Evolutionary conservation across 2,888 invertebrate species (phyloP).

Genomic region (Allolobophora icterica): DNA sequence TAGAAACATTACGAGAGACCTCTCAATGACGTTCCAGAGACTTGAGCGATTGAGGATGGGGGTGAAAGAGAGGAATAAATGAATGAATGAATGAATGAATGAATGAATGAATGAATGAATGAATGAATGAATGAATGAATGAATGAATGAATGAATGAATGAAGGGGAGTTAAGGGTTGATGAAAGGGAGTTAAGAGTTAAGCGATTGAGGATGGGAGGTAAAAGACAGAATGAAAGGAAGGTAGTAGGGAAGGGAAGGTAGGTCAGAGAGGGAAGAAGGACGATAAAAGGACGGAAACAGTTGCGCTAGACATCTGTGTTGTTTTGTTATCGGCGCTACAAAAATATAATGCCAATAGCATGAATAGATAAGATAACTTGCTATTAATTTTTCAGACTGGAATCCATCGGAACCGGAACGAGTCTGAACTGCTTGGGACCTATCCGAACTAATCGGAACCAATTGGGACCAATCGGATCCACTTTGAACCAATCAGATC

Average conservation of each 20-base stretch:
- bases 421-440: not conserved
- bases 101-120: not conserved
- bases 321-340: not conserved
- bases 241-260: not conserved
- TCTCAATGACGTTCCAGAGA: no score
- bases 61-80: not conserved
- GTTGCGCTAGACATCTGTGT: not conserved
- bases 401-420: not conserved
- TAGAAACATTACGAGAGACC: no score
- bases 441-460: not conserved
- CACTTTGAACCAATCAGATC: not conserved
- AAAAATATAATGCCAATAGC: not conserved
- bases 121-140: not conserved
- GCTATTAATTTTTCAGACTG: not conserved
- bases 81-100: not conserved
- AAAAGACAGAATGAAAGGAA: not conserved
- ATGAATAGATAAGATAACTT: not conserved
- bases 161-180: no score
- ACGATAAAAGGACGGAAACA: not conserved
- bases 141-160: no score
- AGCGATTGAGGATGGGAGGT: no score
- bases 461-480: not conserved
- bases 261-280: not conserved
- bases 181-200: no score
- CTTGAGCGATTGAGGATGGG: no score